Percentiles rank a stretch among this genome's conserved stretches.
Conservation (phyloP, 2,113 vertebrate species). For the Dromas ardeola region DNA sequence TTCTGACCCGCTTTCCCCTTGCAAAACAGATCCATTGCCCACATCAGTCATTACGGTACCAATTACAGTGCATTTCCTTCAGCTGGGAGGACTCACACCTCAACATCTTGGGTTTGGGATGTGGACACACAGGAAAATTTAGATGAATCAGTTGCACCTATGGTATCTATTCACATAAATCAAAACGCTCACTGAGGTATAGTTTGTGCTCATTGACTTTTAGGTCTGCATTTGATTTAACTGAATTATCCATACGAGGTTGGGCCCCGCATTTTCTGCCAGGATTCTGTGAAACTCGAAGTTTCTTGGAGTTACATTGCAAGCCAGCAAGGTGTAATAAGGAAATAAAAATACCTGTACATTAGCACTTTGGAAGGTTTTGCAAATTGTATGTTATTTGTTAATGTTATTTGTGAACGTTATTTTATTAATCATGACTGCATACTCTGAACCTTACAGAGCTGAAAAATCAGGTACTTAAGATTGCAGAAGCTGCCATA, state of each 20-base stretch:
- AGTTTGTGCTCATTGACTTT: not conserved
- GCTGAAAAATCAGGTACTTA: not conserved
- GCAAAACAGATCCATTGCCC: not conserved
- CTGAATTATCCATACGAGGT: not conserved
- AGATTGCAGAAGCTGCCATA: not conserved
- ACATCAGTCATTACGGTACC: not conserved
- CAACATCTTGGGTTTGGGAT: not conserved
- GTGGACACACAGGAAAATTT: not conserved
- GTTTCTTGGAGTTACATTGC: not conserved
- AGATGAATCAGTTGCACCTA: not conserved
- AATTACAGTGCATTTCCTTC: not conserved
- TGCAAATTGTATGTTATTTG: not conserved
- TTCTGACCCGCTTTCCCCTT: not conserved
- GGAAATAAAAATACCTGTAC: not conserved
- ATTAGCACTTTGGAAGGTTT: not conserved
- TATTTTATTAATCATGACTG: not conserved
- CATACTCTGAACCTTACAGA: not conserved
- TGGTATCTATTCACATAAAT: not conserved
- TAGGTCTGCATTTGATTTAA: not conserved
- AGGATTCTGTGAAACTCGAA: not conserved
- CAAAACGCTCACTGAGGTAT: not conserved
- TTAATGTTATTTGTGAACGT: not conserved
- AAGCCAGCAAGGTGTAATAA: not conserved
- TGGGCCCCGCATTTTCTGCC: not conserved
- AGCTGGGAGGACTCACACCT: not conserved